Percentiles rank a stretch among this genome's conserved stretches.
phyloP scores from a whole-genome alignment of 23 tunicate species.

The Oikopleura dioica region DNA sequence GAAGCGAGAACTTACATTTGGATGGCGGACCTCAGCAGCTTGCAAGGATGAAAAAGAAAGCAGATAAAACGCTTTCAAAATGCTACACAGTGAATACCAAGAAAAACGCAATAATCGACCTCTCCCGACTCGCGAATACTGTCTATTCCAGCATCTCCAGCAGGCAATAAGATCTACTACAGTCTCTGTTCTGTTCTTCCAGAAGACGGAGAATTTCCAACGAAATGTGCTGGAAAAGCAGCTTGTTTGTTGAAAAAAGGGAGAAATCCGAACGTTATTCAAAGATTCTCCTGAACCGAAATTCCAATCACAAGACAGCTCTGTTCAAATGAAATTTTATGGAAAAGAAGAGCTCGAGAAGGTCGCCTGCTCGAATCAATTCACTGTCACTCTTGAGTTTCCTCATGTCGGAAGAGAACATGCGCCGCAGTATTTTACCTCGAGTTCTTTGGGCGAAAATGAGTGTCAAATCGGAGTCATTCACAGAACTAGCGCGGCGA shows the following conservation, averaged over 20 bases:
- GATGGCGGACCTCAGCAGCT: background rate
- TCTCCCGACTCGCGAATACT: background rate
- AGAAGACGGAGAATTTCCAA: background rate
- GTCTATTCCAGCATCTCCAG: background rate
- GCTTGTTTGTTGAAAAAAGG: background rate
- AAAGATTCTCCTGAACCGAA: too few relatives aligned
- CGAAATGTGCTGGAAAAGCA: background rate
- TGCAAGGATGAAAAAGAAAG: background rate
- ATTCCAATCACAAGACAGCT: too few relatives aligned
- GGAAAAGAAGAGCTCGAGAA: too few relatives aligned
- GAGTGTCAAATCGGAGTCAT: background rate
- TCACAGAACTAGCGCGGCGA: background rate
- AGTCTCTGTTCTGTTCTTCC: background rate
- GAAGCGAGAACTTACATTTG: background rate
- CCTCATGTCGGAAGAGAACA: background rate
- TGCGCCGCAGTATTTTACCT: background rate
- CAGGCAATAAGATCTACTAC: background rate
- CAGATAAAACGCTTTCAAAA: too few relatives aligned
- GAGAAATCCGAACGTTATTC: too few relatives aligned
- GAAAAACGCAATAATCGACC: background rate
- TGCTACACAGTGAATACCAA: too few relatives aligned
- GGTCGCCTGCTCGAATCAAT: background rate
- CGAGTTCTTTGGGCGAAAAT: background rate
- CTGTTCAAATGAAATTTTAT: too few relatives aligned
- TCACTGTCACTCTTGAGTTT: background rate